A percentile compares a stretch with the other conserved stretches of the same genome.
These are phyloP conservation scores for Symphodus melops DNA, from an alignment of 2,113 vertebrate genomes.

Conservation along the genomic window DNA sequence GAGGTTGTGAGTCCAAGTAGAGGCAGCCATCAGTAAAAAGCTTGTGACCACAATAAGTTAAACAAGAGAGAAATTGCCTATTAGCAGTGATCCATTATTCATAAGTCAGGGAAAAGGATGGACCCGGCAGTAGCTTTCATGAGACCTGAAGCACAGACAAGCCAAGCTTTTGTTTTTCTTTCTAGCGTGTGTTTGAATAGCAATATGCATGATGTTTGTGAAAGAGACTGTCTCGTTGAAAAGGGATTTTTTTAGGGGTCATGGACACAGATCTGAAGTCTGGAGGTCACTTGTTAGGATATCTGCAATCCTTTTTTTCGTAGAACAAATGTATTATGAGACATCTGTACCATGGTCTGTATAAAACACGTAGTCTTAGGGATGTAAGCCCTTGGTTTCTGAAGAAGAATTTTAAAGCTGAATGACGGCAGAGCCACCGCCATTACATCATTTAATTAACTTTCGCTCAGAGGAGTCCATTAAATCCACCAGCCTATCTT, in stretches of 20 bases:
- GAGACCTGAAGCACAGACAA: constrained; percentile 21
- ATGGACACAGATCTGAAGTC: neutral
- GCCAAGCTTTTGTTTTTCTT: constrained; percentile 14
- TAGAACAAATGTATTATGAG: neutral
- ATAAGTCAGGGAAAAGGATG: constrained; percentile 49
- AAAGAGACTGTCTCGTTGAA: neutral
- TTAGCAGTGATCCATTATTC: constrained; percentile 78
- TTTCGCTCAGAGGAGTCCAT: too few species aligned
- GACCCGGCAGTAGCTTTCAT: constrained; percentile 25
- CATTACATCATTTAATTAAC: too few species aligned
- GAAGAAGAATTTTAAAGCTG: too few species aligned
- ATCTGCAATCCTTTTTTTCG: neutral
- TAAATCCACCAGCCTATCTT: too few species aligned
- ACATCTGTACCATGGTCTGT: too few species aligned
- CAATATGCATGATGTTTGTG: constrained; percentile 6
- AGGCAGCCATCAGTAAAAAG: constrained; percentile 33
- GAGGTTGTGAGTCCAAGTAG: constrained; percentile 26
- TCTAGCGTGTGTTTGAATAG: constrained; percentile 28
- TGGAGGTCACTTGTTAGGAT: neutral
- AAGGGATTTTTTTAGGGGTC: neutral
- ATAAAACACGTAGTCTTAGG: too few species aligned
- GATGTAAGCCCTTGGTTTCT: too few species aligned
- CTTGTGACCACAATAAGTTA: constrained; percentile 56
- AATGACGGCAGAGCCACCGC: too few species aligned
- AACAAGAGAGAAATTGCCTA: constrained; percentile 67